Evolutionary conservation across 2,888 invertebrate genomes (phyloP).

Genomic region (Apodemia hepburni): DNA sequence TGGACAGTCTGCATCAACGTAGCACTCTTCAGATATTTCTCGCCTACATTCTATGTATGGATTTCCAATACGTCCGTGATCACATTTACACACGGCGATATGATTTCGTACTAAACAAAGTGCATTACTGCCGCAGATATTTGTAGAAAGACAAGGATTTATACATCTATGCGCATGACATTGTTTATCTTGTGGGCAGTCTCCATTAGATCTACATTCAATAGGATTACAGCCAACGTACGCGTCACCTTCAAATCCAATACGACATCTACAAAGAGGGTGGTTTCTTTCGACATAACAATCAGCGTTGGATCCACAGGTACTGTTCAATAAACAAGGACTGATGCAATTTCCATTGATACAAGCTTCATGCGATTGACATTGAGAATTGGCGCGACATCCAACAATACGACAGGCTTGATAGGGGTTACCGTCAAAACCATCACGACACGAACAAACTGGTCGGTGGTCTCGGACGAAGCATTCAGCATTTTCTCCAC

Average conservation of each 20-base stretch:
- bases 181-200: slow-evolving; percentile 91
- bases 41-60: slow-evolving; percentile 90
- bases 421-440: slow-evolving; percentile 93
- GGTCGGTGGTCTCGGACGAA: slow-evolving; percentile 91
- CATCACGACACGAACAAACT: slow-evolving; percentile 91
- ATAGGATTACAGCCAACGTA: slow-evolving; percentile 87
- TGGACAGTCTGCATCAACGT: slow-evolving; percentile 90
- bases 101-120: slow-evolving; percentile 91
- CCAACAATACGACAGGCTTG: slow-evolving; percentile 89
- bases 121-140: slow-evolving; percentile 88
- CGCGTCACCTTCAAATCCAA: slow-evolving; percentile 91
- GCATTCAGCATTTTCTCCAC: slow-evolving; percentile 91
- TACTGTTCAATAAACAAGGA: slow-evolving; percentile 90
- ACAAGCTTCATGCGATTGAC: slow-evolving; percentile 90
- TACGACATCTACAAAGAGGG: slow-evolving; percentile 89
- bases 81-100: slow-evolving; percentile 92
- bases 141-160: slow-evolving; percentile 89
- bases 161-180: slow-evolving; percentile 93
- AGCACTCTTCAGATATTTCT: slow-evolving; percentile 88
- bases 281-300: slow-evolving; percentile 87
- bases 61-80: slow-evolving; percentile 86
- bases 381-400: slow-evolving; percentile 91
- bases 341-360: slow-evolving; percentile 92
- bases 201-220: slow-evolving; percentile 92
- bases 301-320: slow-evolving; percentile 91